Evolutionary conservation across 1,140 invertebrate species (phyloP).

Genomic region (Helicoverpa zea): DNA sequence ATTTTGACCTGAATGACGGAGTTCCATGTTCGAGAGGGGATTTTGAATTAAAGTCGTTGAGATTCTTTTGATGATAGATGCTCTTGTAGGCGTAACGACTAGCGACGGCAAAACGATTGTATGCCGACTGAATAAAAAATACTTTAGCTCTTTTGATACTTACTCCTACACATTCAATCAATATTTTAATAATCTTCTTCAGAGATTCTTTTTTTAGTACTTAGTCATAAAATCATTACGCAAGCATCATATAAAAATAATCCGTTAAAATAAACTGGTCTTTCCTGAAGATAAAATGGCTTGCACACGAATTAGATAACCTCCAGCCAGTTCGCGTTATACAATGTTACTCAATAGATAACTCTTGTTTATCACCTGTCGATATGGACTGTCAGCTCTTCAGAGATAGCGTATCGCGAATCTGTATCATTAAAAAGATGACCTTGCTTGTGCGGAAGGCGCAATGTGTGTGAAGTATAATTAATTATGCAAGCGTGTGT

Average conservation of each 20-base stretch:
- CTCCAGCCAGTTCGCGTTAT: background rate
- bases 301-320: constrained; percentile 7
- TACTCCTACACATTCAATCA: too few relatives aligned
- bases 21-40: constrained; percentile 41
- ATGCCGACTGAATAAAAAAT: constrained; percentile 7
- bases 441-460: constrained; percentile 81
- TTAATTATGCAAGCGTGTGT: constrained; percentile 84
- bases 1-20: constrained; percentile 74
- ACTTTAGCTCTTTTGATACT: background rate
- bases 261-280: background rate
- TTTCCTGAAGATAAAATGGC: background rate
- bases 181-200: too few relatives aligned
- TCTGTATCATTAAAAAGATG: constrained; percentile 72
- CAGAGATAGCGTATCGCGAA: constrained; percentile 45
- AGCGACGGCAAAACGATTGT: background rate
- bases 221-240: too few relatives aligned
- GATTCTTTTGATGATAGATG: constrained; percentile 29
- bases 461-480: constrained; percentile 81
- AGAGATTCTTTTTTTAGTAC: too few relatives aligned
- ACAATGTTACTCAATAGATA: constrained; percentile 18
- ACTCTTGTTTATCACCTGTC: constrained; percentile 34
- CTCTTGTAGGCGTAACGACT: background rate
- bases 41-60: constrained; percentile 32
- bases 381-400: constrained; percentile 2
- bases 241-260: too few relatives aligned